Conservation (phyloP, 2,888 invertebrate genomes). For the Trichacis sp. region DNA sequence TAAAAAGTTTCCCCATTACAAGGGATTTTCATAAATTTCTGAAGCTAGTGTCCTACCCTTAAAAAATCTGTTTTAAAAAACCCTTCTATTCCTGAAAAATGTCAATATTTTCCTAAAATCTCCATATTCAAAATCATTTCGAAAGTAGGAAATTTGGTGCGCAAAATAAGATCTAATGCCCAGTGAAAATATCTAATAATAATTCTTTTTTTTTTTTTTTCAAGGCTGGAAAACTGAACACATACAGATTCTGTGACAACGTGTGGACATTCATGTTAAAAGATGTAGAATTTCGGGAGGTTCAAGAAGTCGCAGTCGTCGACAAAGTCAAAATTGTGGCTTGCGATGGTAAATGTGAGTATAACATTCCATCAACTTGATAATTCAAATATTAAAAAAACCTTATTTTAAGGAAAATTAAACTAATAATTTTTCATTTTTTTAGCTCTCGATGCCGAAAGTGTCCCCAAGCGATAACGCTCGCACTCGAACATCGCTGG, state of each 20-base stretch:
- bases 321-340: constrained; percentile 98
- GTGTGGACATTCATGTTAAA: constrained; percentile 99
- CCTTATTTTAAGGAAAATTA: too few relatives aligned
- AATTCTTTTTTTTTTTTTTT: constrained; percentile 23
- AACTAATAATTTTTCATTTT: constrained; percentile 7
- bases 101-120: too few relatives aligned
- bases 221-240: constrained; percentile 82
- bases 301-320: constrained; percentile 91
- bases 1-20: too few relatives aligned
- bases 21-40: too few relatives aligned
- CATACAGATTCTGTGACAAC: constrained; percentile 98
- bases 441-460: constrained; percentile 62
- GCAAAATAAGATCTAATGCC: too few relatives aligned
- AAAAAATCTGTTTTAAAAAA: too few relatives aligned
- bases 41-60: too few relatives aligned
- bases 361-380: too few relatives aligned
- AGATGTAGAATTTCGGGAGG: constrained; percentile 96
- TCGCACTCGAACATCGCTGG: neutral
- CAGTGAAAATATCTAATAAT: neutral
- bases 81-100: too few relatives aligned
- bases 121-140: too few relatives aligned
- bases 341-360: constrained; percentile 94
- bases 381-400: too few relatives aligned
- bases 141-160: too few relatives aligned
- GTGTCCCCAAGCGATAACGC: constrained; percentile 61